Evolutionary conservation across 2,113 vertebrate species (phyloP).

Genomic region (Sphyrna mokarran): DNA sequence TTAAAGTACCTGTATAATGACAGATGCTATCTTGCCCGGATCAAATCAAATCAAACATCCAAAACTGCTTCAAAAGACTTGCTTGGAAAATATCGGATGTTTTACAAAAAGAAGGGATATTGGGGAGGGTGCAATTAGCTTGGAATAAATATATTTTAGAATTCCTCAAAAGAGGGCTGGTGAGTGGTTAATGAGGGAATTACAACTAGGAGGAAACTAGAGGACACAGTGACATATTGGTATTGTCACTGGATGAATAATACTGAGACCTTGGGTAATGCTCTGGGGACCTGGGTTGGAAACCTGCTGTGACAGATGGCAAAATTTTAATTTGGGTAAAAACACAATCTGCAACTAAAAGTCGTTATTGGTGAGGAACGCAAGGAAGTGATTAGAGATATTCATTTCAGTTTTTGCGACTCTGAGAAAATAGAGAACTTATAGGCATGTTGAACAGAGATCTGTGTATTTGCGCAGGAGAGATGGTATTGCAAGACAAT

Average conservation of each 20-base stretch:
- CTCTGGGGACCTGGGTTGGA: too few relatives aligned
- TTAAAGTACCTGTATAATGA: neutral
- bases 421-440: too few relatives aligned
- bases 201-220: too few relatives aligned
- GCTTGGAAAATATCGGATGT: neutral
- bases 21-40: neutral
- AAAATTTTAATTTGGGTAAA: too few relatives aligned
- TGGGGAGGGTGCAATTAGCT: neutral
- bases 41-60: neutral
- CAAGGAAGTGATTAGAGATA: neutral
- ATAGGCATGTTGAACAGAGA: too few relatives aligned
- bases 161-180: neutral
- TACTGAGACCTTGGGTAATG: too few relatives aligned
- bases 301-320: too few relatives aligned
- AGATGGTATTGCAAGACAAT: too few relatives aligned
- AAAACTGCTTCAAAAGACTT: neutral
- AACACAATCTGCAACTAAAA: too few relatives aligned
- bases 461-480: too few relatives aligned
- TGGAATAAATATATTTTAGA: neutral
- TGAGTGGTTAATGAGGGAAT: neutral
- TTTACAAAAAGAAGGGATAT: neutral
- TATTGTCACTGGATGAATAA: too few relatives aligned
- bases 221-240: too few relatives aligned
- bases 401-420: neutral
- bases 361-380: neutral